Evolutionary conservation across 2,888 invertebrate species (phyloP).

Genomic region (Patella depressa): DNA sequence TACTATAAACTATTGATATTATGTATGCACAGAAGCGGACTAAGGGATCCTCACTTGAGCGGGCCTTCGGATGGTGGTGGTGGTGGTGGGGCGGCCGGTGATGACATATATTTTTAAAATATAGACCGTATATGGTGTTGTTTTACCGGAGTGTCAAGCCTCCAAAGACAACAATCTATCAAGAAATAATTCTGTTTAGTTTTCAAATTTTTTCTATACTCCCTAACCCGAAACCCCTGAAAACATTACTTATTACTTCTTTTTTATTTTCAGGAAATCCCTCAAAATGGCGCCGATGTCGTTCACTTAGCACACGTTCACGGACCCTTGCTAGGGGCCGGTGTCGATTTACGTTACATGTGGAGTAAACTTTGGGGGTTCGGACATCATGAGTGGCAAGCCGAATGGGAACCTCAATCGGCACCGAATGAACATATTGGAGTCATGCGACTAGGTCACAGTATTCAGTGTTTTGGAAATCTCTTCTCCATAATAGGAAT

Average conservation of each 20-base stretch:
- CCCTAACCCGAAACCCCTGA: too few species aligned
- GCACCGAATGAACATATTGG: conserved; percentile 77
- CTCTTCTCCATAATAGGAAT: conserved; percentile 76
- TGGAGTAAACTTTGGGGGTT: conserved; percentile 70
- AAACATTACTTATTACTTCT: background rate
- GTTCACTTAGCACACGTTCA: conserved; percentile 86
- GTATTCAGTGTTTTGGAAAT: conserved; percentile 76
- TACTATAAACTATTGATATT: too few species aligned
- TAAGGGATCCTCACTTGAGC: too few species aligned
- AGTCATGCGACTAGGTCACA: conserved; percentile 77
- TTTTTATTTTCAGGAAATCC: conserved; percentile 80
- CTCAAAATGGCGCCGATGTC: conserved; percentile 90
- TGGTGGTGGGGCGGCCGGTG: too few species aligned
- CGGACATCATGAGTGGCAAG: conserved; percentile 78
- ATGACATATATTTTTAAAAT: too few species aligned
- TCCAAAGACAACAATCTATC: too few species aligned
- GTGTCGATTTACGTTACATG: conserved; percentile 69
- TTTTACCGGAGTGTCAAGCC: too few species aligned
- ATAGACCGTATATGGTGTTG: too few species aligned
- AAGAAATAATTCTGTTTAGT: too few species aligned
- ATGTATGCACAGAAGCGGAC: too few species aligned
- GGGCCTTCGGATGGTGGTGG: too few species aligned
- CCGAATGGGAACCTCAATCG: conserved; percentile 75
- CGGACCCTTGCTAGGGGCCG: conserved; percentile 75
- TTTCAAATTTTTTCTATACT: too few species aligned